phyloP scores from a whole-genome alignment of 2,888 invertebrate genomes.

The Campopleginae sp. region DNA sequence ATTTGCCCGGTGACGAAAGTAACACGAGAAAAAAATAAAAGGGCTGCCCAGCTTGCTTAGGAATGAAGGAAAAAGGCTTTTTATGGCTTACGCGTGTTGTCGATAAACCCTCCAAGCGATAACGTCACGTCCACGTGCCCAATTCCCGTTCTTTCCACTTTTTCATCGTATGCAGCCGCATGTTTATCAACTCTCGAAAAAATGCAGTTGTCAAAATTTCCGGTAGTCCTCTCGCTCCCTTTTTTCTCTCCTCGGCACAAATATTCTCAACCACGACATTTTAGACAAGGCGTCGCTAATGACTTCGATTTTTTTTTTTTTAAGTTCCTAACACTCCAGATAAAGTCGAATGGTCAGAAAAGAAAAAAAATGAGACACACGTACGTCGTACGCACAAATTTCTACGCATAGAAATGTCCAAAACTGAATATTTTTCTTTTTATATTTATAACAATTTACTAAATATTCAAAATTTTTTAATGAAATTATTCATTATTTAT shows the following conservation, averaged over 20 bases:
- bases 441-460: too few relatives aligned
- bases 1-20: not conserved
- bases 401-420: not conserved
- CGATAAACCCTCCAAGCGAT: slow-evolving; percentile 53
- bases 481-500: too few relatives aligned
- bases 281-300: slow-evolving; percentile 73
- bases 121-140: slow-evolving; percentile 55
- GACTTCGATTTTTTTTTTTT: slow-evolving; percentile 51
- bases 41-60: slow-evolving; percentile 34
- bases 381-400: not conserved
- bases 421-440: too few relatives aligned
- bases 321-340: slow-evolving; percentile 63
- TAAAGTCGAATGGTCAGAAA: slow-evolving; percentile 66
- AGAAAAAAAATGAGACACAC: not conserved
- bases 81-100: slow-evolving; percentile 26
- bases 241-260: slow-evolving; percentile 45
- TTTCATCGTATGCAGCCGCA: not conserved
- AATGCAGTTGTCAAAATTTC: slow-evolving; percentile 71
- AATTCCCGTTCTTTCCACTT: slow-evolving; percentile 9
- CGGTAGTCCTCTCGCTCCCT: slow-evolving; percentile 63
- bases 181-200: slow-evolving; percentile 25
- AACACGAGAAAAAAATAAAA: slow-evolving; percentile 10
- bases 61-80: slow-evolving; percentile 27
- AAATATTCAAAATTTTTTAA: too few relatives aligned
- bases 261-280: slow-evolving; percentile 44